phyloP scores from a whole-genome alignment of 2,113 vertebrate genomes.

The Urocolius indicus region DNA sequence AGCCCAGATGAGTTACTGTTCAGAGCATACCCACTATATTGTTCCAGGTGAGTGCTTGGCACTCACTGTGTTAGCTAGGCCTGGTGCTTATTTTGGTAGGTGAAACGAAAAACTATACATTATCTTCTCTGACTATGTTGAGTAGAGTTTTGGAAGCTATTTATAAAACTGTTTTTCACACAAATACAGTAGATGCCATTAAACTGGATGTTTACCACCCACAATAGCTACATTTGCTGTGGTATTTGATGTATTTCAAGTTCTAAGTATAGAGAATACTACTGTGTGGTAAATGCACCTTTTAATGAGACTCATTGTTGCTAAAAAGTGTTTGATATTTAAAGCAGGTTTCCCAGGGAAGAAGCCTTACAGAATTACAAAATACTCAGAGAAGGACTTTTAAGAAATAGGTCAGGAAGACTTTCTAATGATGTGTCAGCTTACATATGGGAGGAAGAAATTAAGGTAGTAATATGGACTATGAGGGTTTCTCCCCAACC shows the following conservation, averaged over 20 bases:
- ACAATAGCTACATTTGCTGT: neutral
- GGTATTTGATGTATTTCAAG: neutral
- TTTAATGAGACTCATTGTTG: slow-evolving; percentile 36
- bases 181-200: neutral
- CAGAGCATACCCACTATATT: neutral
- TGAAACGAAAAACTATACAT: neutral
- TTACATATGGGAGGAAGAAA: neutral
- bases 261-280: slow-evolving; percentile 29
- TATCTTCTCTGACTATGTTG: neutral
- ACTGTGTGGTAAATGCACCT: slow-evolving; percentile 34
- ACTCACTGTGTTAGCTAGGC: neutral
- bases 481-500: neutral
- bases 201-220: slow-evolving; percentile 48
- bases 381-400: neutral
- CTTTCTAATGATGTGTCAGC: neutral
- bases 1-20: neutral
- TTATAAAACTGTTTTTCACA: neutral
- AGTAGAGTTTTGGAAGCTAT: slow-evolving; percentile 30
- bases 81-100: neutral
- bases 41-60: neutral
- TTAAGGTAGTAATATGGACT: neutral
- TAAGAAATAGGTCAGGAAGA: neutral
- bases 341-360: neutral
- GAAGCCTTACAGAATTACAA: neutral
- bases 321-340: slow-evolving; percentile 29